A percentile compares a stretch with the other conserved stretches of the same genome.
phyloP scores from a whole-genome alignment of 2,888 invertebrate species.

The Brachypterus glaber region DNA sequence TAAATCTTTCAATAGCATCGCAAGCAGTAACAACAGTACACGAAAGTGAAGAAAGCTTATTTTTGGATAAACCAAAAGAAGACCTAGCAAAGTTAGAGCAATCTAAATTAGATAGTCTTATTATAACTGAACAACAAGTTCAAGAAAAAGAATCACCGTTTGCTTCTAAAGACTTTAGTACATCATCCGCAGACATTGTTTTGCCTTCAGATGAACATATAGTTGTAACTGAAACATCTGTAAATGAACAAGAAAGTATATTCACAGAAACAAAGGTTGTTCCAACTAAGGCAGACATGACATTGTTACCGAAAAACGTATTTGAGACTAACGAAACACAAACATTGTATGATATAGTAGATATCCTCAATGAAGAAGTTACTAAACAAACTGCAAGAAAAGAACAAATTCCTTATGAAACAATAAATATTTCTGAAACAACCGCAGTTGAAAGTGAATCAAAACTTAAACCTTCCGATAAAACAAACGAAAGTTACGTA shows the following conservation, averaged over 20 bases:
- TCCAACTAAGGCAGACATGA: slow-evolving; percentile 23
- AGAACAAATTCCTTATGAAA: slow-evolving; percentile 22
- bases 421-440: slow-evolving; percentile 23
- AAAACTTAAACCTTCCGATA: slow-evolving; percentile 11
- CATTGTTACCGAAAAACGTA: slow-evolving; percentile 32
- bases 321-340: slow-evolving; percentile 26
- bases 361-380: slow-evolving; percentile 22
- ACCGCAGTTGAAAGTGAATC: slow-evolving; percentile 23
- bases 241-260: slow-evolving; percentile 32
- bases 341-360: slow-evolving; percentile 24
- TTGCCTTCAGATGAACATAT: slow-evolving; percentile 36
- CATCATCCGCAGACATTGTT: slow-evolving; percentile 39
- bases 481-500: slow-evolving; percentile 10
- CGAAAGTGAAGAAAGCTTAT: slow-evolving; percentile 20
- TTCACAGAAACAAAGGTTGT: slow-evolving; percentile 22
- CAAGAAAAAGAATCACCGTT: slow-evolving; percentile 41
- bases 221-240: slow-evolving; percentile 36
- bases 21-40: too few relatives aligned
- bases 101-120: slow-evolving; percentile 41
- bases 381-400: slow-evolving; percentile 20
- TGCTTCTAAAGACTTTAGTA: slow-evolving; percentile 29
- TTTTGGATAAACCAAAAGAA: too few relatives aligned
- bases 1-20: too few relatives aligned
- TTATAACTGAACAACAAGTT: slow-evolving; percentile 41
- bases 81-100: too few relatives aligned